These are phyloP conservation scores for Plebejus argus DNA, from an alignment of 2,888 invertebrate genomes.

Conservation along the genomic window DNA sequence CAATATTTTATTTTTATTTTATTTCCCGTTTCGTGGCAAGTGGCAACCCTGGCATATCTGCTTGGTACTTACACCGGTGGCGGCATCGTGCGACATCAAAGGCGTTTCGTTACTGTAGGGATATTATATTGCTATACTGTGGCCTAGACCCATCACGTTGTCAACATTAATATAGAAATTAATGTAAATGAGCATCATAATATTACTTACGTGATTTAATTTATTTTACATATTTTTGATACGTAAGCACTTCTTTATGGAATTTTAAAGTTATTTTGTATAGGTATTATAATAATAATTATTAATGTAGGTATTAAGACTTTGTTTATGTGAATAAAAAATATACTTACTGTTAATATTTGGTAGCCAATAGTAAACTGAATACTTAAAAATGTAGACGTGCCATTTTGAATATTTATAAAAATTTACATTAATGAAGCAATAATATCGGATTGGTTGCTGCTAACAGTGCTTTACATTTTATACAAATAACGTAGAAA, in stretches of 20 bases:
- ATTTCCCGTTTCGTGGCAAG: too few species aligned
- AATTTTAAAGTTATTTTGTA: not conserved
- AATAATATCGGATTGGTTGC: not conserved
- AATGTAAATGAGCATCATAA: not conserved
- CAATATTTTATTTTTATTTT: too few species aligned
- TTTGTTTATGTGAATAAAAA: too few species aligned
- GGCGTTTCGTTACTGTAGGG: too few species aligned
- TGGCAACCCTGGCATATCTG: too few species aligned
- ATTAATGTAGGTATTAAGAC: too few species aligned
- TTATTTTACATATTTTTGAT: not conserved
- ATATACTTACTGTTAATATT: too few species aligned
- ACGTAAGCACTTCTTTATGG: not conserved
- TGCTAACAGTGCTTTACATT: slow-evolving; percentile 8
- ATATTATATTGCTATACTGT: too few species aligned
- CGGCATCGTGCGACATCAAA: too few species aligned
- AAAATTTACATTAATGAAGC: not conserved
- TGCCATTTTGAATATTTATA: not conserved
- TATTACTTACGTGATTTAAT: not conserved
- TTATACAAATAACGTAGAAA: slow-evolving; percentile 1
- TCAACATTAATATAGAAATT: not conserved
- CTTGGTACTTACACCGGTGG: too few species aligned
- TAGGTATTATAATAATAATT: too few species aligned
- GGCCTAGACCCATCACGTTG: not conserved
- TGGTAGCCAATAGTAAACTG: too few species aligned
- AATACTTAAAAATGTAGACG: not conserved